Base-by-base conservation (phyloP, 1,140 invertebrate genomes). In the Listronotus bonariensis region DNA sequence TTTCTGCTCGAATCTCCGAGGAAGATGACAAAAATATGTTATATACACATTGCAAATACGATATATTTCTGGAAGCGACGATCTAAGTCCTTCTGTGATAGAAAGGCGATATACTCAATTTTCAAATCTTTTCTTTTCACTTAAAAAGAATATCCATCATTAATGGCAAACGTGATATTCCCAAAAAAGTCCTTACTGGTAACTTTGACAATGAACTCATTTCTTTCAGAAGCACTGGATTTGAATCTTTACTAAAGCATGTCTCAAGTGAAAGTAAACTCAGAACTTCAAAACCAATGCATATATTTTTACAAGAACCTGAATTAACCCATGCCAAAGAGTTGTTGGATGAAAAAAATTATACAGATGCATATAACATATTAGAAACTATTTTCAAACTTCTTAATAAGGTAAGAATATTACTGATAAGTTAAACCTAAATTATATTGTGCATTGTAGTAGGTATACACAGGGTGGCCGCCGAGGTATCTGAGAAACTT, bases 51-150 rank as follows among this genome's bases (percentile, higher is more conserved):
- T 88, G 53, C 83, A 83, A 72, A 82, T 86, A 5, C 77, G 81
- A 43, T 85, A 83, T 67, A 81, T 85, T 69, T 77, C 80, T 5
- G 73, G 76, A 15, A 72, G 66, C 12, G 78, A 80, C 65, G 87
- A 88, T 76, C 72, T 77, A 31, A 82, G 84, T 57, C 86, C 87
- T 15, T 86, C 85, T 0, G 82, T 83, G 32, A 84, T 92, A 34
- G 86, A 91, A 70, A 80, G 89, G 62, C 81, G 91, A 68, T 92
- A 92, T 71, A 90, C 90, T 7, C 87, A 92, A 70, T 92, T 92
- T 78, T 79, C 88, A 14, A 83, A 84, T 55, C 79, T 92, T 4
- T 90, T 88, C 76, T 82, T 83, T 68, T 77, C 80, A 4, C 76
- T 92, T 3, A 85, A 83, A 85, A 85, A 59, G 82, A 84, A 45